phyloP scores from a whole-genome alignment of 1,140 invertebrate species.

The Choristoneura fumiferana region DNA sequence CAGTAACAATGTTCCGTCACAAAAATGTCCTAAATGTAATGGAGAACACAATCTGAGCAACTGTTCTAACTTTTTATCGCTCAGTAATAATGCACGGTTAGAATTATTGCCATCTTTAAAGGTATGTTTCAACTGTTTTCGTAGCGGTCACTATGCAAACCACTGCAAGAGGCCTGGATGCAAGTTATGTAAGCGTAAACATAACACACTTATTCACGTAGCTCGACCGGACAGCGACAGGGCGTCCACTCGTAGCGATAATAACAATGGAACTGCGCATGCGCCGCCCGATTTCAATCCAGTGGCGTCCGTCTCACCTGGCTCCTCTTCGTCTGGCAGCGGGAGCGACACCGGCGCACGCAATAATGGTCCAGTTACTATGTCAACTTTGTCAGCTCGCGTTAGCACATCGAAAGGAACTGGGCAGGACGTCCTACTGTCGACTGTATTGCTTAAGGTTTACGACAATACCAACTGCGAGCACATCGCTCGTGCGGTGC shows the following conservation, averaged over 20 bases:
- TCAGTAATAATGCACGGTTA: conserved; percentile 28
- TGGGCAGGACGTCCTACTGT: no score
- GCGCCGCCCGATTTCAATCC: background rate
- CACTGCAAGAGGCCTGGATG: conserved; percentile 33
- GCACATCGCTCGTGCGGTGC: conserved; percentile 23
- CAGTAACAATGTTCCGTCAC: conserved; percentile 16
- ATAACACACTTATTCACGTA: conserved; percentile 33
- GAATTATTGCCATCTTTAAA: conserved; percentile 30
- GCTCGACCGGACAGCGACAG: background rate
- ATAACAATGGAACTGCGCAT: background rate
- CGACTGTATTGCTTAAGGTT: conserved; percentile 27
- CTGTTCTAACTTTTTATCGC: conserved; percentile 32
- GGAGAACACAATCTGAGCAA: conserved; percentile 27
- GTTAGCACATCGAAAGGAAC: no score
- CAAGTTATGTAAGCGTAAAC: conserved; percentile 33
- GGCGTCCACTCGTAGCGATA: background rate
- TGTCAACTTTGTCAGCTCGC: background rate
- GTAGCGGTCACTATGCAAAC: conserved; percentile 34
- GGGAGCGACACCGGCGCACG: background rate
- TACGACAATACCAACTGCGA: conserved; percentile 16
- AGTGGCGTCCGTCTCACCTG: no score
- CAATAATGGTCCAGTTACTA: background rate
- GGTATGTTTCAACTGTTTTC: conserved; percentile 38
- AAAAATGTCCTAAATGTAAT: conserved; percentile 27
- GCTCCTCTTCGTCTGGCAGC: no score